Percentiles rank a stretch among this genome's conserved stretches.
phyloP scores from a whole-genome alignment of 2,113 vertebrate genomes.

The Toxostoma redivivum region DNA sequence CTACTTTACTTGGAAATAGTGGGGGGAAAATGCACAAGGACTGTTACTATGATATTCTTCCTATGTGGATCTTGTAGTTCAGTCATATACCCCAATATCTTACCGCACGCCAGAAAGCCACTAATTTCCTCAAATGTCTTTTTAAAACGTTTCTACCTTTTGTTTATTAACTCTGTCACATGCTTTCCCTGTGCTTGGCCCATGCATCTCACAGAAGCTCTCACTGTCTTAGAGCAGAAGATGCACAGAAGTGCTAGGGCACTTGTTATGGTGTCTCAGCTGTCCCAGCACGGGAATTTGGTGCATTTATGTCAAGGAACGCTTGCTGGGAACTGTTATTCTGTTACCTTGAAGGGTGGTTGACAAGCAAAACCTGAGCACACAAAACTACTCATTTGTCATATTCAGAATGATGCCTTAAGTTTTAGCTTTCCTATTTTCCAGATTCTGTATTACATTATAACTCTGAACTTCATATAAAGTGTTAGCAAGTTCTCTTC shows the following conservation, averaged over 20 bases:
- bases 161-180: background rate
- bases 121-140: background rate
- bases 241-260: background rate
- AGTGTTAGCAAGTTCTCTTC: background rate
- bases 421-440: background rate
- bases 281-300: background rate
- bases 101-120: background rate
- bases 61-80: background rate
- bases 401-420: background rate
- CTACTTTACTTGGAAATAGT: background rate
- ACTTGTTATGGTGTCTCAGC: background rate
- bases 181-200: background rate
- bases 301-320: background rate
- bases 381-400: background rate
- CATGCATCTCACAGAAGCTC: background rate
- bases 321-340: background rate
- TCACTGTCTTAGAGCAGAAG: background rate
- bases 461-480: background rate
- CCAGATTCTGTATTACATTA: background rate
- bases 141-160: background rate
- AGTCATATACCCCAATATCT: background rate
- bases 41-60: background rate
- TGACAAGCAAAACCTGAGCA: background rate
- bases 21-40: background rate
- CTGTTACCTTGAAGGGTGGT: background rate